Base-by-base conservation (phyloP, 2,113 vertebrate genomes). In the Oxygymnocypris stewartii region DNA sequence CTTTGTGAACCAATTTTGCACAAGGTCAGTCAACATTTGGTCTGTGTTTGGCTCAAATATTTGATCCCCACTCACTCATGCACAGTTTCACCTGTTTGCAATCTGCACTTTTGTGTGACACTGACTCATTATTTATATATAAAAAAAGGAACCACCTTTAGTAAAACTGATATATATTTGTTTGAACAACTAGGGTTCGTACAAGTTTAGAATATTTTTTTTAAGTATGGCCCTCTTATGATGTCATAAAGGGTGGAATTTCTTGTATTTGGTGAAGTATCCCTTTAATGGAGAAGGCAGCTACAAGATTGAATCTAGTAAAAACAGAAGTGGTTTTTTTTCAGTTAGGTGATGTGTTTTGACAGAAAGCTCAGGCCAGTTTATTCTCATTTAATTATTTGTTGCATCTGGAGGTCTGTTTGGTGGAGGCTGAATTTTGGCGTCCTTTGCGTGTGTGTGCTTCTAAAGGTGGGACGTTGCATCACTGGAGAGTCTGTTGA, bases 381-480 rank as follows among this genome's bases (percentile, higher is more conserved):
- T 7, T 35, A 42, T 37, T 84, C 31, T 74, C 31, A 42, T 44
- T 59, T 37, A 79, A 78, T 73, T 65, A 87, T 82, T 54, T 16
- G 80, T 59, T 79, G 47, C 77, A 65, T 40, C 31, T 86, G 69
- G 44, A 40, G 82, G 47, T 4, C 51, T 28, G 2, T 35, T 42
- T 20, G 85, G 16, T 74, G 65, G n/a, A 31, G 63, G 47, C 49
- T 86, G 23, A 73, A 91, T 89, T 47, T 69, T 63, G 87, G 87
- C 84, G 42, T 90, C 84, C 86, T 13, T 49, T 40, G 83, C 88
- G 59, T 92, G 86, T 87, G 84, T 86, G 82, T 85, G 74, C 87
- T 71, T 79, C 23, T 71, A 49, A 94, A 92, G 90, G 93, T 92
- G 90, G 91, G 90, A 93, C 83, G 91, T 93, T 94, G 92, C 93